phyloP scores from a whole-genome alignment of 2,113 vertebrate genomes.

The Myodes glareolus region DNA sequence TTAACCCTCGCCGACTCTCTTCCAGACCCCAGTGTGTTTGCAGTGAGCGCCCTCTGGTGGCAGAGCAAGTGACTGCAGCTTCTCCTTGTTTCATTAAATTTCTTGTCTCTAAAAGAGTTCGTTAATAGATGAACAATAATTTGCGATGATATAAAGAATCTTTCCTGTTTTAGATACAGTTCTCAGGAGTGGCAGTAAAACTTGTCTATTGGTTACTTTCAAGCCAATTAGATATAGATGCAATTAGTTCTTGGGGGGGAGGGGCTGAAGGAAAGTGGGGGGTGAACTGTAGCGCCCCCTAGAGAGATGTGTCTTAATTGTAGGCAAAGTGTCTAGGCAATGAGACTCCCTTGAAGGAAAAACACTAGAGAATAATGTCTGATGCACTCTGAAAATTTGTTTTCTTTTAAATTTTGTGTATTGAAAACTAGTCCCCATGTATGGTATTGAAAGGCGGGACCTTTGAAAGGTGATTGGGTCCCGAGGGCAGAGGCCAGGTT shows the following conservation, averaged over 20 bases:
- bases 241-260: no score
- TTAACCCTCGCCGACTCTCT: rapidly evolving
- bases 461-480: background rate
- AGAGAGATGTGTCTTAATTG: background rate
- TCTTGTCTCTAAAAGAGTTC: background rate
- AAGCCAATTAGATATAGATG: background rate
- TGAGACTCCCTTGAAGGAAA: background rate
- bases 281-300: background rate
- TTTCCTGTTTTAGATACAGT: rapidly evolving
- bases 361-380: background rate
- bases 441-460: background rate
- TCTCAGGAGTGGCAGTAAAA: background rate
- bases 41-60: rapidly evolving
- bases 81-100: background rate
- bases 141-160: background rate
- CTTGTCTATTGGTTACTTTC: rapidly evolving
- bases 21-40: background rate
- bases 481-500: background rate
- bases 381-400: background rate
- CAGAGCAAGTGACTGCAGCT: no score
- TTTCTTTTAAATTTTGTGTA: background rate
- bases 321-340: background rate
- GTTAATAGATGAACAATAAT: background rate
- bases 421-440: background rate
- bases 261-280: no score